phyloP scores from a whole-genome alignment of 2,888 invertebrate species.

The Conomelus anceps region DNA sequence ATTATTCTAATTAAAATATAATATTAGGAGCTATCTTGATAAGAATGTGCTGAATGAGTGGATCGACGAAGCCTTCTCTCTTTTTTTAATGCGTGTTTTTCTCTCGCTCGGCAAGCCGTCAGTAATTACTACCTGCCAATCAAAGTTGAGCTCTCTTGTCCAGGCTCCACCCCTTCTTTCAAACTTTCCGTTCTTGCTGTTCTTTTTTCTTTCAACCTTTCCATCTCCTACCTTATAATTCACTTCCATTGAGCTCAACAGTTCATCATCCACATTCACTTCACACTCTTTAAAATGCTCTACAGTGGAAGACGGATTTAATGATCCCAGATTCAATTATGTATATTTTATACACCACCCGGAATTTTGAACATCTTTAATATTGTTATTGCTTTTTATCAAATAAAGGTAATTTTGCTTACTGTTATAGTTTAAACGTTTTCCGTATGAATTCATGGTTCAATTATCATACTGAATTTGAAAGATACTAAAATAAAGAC shows the following conservation, averaged over 20 bases:
- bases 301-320: neutral
- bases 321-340: neutral
- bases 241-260: neutral
- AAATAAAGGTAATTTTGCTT: too few species aligned
- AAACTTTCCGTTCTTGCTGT: neutral
- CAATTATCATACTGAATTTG: too few species aligned
- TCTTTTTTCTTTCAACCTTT: neutral
- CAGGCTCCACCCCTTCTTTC: neutral
- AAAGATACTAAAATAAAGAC: too few species aligned
- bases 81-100: neutral
- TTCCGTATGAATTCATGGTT: too few species aligned
- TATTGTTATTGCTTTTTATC: too few species aligned
- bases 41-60: neutral
- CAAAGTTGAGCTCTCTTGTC: neutral
- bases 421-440: too few species aligned
- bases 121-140: neutral
- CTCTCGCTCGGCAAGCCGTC: neutral
- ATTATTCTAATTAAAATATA: slow-evolving; percentile 1
- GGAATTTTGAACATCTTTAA: neutral
- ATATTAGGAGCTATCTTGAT: neutral
- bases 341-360: neutral
- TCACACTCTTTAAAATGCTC: neutral
- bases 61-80: neutral
- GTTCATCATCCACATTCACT: neutral
- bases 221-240: neutral